These are phyloP conservation scores for Alexandromys fortis DNA, from an alignment of 2,113 vertebrate genomes.

Conservation along the genomic window DNA sequence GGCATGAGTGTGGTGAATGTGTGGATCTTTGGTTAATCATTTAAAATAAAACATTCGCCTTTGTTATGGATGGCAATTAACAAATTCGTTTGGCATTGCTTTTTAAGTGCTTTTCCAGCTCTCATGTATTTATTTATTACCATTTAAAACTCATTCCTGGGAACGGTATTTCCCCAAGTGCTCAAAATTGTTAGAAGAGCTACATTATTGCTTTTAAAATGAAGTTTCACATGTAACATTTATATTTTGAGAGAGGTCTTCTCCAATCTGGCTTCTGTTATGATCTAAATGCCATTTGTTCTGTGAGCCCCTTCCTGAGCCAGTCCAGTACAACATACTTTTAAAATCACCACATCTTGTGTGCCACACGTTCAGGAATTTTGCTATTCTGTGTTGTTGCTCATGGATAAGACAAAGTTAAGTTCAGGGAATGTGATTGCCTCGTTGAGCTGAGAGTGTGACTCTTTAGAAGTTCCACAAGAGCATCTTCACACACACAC, in stretches of 20 bases:
- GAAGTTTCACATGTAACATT: neutral
- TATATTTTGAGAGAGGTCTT: conserved; percentile 17
- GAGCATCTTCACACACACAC: no score
- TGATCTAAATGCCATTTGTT: neutral
- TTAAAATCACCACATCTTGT: neutral
- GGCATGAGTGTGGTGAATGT: neutral
- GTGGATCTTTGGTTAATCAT: neutral
- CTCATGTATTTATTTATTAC: neutral
- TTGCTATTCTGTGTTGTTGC: neutral
- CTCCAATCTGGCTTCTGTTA: neutral
- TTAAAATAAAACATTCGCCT: neutral
- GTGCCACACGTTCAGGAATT: neutral
- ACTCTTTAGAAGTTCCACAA: neutral
- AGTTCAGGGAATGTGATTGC: neutral
- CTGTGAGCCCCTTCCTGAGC: neutral
- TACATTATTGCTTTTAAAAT: conserved; percentile 44
- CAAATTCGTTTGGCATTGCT: conserved; percentile 1
- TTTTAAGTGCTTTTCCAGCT: neutral
- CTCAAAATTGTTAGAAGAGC: conserved; percentile 25
- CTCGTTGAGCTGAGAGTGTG: neutral
- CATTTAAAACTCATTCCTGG: neutral
- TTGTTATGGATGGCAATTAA: neutral
- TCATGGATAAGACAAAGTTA: neutral
- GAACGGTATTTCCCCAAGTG: conserved; percentile 5
- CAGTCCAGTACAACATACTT: neutral